Base-by-base conservation (phyloP, 1,140 invertebrate genomes). In the Eurosta solidaginis region DNA sequence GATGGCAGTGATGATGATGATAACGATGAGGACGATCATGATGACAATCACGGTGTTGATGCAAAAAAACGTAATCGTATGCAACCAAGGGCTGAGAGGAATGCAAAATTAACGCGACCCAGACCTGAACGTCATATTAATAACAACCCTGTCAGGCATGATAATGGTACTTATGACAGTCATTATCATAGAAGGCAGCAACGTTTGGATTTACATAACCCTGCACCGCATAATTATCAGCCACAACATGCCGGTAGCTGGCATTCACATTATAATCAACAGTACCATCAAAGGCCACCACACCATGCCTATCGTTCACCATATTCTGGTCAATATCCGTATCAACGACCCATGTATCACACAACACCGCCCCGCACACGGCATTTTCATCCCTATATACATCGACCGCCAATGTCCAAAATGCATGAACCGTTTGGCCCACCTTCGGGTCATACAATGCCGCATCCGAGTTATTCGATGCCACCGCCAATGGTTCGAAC, bases 221-320 rank as follows among this genome's bases (percentile, higher is more conserved):
- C 12, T 42, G 17, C 50, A 3, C 44, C 29, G 44, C 49, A n/a
- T 33, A 52, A 73, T 40, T 42, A 63, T 47, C 47, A 68, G 25
- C 54, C 50, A 1, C 49, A 83, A 78, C 82, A 86, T 33, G 81
- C 85, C 0, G 83, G 83, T 45, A 86, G 85, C 73, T 87, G 85
- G 85, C 85, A 87, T 54, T 87, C 85, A 3, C 87, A 87, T 75
- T 87, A 85, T 25, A 84, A 87, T 78, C 81, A 81, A 10, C 81
- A 74, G 10, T 78, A 73, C 20, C 52, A 77, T 9, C 83, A 77
- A 33, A 81, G 63, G 7, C 79, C 80, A 0, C 79, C 77, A 25
- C n/a, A 27, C 12, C 63, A 76, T 45, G 20, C 9, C 47, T 75
- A 52, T 42, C 20, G 17, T 75, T 3, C 77, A 49, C 54, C 54